Evolutionary conservation across 2,888 invertebrate species (phyloP).

Genomic region (Sthenelais limicola): DNA sequence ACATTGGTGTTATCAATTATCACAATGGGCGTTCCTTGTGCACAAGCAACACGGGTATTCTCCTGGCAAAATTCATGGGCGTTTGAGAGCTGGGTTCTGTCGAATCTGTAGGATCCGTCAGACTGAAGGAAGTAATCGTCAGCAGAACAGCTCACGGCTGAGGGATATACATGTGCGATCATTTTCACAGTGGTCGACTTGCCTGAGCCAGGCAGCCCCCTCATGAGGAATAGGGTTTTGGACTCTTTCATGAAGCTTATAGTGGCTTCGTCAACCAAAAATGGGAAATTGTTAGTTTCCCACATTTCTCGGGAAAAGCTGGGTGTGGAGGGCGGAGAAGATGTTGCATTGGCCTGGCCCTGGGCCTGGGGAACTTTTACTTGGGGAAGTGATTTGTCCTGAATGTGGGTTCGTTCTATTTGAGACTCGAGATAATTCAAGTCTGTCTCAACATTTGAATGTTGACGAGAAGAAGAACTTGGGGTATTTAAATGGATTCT

Average conservation of each 20-base stretch:
- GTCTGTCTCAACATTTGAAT: too few species aligned
- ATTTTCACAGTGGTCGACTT: constrained; percentile 66
- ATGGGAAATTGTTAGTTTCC: constrained; percentile 23
- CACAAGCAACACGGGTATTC: constrained; percentile 60
- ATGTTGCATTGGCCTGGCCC: too few species aligned
- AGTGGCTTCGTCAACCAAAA: constrained; percentile 34
- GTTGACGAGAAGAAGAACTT: too few species aligned
- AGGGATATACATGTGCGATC: constrained; percentile 58
- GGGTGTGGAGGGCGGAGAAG: too few species aligned
- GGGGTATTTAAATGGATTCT: too few species aligned
- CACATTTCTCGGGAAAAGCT: too few species aligned
- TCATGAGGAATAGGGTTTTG: constrained; percentile 69
- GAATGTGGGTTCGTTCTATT: too few species aligned
- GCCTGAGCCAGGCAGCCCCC: constrained; percentile 72
- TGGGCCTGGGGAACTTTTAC: too few species aligned
- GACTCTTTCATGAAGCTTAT: constrained; percentile 32
- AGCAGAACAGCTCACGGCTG: constrained; percentile 67
- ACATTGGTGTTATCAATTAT: constrained; percentile 72
- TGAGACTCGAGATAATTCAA: too few species aligned
- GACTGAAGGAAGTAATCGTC: constrained; percentile 65
- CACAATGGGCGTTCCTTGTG: constrained; percentile 56
- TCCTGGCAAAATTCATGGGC: constrained; percentile 67
- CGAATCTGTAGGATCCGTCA: constrained; percentile 60
- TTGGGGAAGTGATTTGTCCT: too few species aligned
- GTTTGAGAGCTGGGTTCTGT: constrained; percentile 57